Conservation (phyloP, 64 coral and sea anemone species). For the Montipora foliosa region DNA sequence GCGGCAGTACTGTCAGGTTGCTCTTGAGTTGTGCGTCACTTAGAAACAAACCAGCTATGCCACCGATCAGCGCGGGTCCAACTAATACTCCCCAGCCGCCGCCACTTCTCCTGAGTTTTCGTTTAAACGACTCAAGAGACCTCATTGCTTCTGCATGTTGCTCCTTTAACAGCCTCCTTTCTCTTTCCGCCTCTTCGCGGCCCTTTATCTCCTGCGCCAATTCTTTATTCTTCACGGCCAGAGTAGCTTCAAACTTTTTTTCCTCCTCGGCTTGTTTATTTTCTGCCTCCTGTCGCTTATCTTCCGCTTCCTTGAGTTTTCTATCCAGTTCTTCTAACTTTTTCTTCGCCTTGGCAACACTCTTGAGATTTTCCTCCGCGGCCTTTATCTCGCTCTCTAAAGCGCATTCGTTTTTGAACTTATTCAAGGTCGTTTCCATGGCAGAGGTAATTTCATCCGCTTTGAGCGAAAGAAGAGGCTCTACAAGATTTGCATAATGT, state of each 20-base stretch:
- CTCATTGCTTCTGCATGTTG: neutral
- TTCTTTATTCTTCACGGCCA: neutral
- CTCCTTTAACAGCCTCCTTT: neutral
- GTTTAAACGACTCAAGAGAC: neutral
- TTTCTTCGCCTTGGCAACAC: constrained; percentile 1
- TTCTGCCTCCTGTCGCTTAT: neutral
- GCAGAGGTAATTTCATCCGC: neutral
- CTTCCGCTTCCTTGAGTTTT: constrained; percentile 30
- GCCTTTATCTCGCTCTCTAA: constrained; percentile 35
- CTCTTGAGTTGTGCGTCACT: constrained; percentile 58
- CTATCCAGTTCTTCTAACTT: constrained; percentile 6
- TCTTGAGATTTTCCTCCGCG: constrained; percentile 15
- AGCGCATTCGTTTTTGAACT: constrained; percentile 50
- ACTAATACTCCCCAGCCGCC: neutral
- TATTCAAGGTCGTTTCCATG: constrained; percentile 5
- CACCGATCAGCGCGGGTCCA: neutral
- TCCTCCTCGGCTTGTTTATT: neutral
- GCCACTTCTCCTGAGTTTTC: neutral
- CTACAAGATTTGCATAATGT: constrained; percentile 29
- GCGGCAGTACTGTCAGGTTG: constrained; percentile 26
- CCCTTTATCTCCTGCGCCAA: neutral
- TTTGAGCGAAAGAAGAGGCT: constrained; percentile 28
- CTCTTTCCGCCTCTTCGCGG: neutral
- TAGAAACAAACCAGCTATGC: neutral
- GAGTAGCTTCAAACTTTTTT: neutral